Base-by-base conservation (phyloP, 2,797 vertebrate genomes). In the Danionella dracula region DNA sequence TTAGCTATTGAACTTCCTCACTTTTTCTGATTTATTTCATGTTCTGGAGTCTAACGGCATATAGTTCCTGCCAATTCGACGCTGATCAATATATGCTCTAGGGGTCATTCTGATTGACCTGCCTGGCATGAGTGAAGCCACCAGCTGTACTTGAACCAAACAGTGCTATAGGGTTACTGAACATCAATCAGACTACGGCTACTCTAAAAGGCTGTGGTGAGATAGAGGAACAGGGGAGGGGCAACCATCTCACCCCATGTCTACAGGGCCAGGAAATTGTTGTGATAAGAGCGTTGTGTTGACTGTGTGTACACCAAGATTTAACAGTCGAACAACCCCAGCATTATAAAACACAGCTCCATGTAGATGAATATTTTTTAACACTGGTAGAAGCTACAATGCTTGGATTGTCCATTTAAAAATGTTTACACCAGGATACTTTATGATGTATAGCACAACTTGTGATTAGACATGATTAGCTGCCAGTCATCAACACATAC, bases 111-210 rank as follows among this genome's bases (percentile, higher is more conserved):
- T 84, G 82, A 88, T 82, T 86, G 85, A 89, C 86, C 76, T 83
- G 66, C 76, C 74, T 59, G 72, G 79, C 77, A 79, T 84, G 83
- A 85, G 82, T 85, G 84, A 88, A 82, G 82, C 84, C 83, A 88
- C 84, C 85, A 88, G 86, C 85, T 90, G 87, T 80, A 78, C 76
- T 79, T 76, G 76, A 83, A 76, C 80, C 82, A 76, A 75, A 76
- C 77, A 78, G 77, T 76, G 83, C 84, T 89, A 85, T 86, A 84
- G 78, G 79, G 81, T 86, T 85, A 87, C 86, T 72, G 83, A 81
- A 86, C 86, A 88, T 89, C 86, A 90, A 86, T 88, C 85, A 89
- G 83, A 75, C 80, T 75, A 81, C 71, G 81, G 81, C 84, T 75
- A 82, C 77, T 81, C 75, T 68, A 65, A 73, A 82, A 80, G 79